Evolutionary conservation across 2,113 vertebrate species (phyloP).

Genomic region (Mirza zaza): DNA sequence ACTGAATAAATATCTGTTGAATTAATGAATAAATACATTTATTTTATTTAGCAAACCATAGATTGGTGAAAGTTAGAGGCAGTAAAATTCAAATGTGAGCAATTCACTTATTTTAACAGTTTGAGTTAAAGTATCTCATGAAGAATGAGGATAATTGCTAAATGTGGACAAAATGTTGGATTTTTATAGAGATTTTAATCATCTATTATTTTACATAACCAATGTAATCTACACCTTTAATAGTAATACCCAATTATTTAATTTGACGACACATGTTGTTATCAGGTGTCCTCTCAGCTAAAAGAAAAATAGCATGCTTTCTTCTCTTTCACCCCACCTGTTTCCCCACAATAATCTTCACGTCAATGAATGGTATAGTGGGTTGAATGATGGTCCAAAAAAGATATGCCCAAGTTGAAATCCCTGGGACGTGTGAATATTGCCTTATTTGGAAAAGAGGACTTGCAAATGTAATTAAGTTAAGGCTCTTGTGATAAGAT

Average conservation of each 20-base stretch:
- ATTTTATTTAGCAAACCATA: constrained; percentile 17
- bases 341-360: background rate
- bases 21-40: background rate
- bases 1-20: constrained; percentile 36
- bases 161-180: background rate
- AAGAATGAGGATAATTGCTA: constrained; percentile 17
- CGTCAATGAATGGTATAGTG: background rate
- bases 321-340: background rate
- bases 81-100: constrained; percentile 33
- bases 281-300: background rate
- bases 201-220: constrained; percentile 7
- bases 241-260: constrained; percentile 38
- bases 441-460: background rate
- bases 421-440: background rate
- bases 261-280: background rate
- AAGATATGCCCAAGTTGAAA: background rate
- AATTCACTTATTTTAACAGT: constrained; percentile 26
- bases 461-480: background rate
- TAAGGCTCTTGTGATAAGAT: background rate
- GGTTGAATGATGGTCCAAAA: background rate
- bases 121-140: background rate
- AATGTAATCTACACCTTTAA: background rate
- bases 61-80: background rate
- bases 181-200: constrained; percentile 22
- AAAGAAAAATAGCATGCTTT: background rate